phyloP scores from a whole-genome alignment of 1,140 invertebrate genomes.

The Leucophenga varia region DNA sequence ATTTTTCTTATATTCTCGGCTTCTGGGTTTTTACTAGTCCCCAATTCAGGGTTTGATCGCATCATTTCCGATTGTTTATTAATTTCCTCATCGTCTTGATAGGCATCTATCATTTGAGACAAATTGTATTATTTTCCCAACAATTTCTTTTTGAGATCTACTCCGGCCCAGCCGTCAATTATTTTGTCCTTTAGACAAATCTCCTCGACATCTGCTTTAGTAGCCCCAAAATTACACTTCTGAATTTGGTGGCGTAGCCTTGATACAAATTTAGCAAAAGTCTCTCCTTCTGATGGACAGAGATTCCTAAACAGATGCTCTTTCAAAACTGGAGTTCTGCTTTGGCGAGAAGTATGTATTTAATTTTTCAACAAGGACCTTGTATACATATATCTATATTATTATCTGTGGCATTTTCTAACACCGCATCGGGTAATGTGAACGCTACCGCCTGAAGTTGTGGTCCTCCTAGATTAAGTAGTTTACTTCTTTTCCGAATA shows the following conservation, averaged over 20 bases:
- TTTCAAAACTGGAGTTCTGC: slow-evolving; percentile 6
- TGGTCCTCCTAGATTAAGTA: slow-evolving; percentile 4
- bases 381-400: neutral
- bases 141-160: neutral
- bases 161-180: neutral
- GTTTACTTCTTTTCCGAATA: slow-evolving; percentile 3
- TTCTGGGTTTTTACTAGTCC: neutral
- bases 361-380: slow-evolving; percentile 8
- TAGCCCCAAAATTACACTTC: slow-evolving; percentile 1
- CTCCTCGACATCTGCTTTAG: slow-evolving; percentile 10
- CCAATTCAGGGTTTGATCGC: neutral
- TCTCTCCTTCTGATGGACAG: slow-evolving; percentile 3
- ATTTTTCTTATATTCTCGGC: neutral
- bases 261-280: slow-evolving; percentile 5
- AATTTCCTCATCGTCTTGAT: neutral
- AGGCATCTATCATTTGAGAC: neutral
- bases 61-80: neutral
- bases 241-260: slow-evolving; percentile 1
- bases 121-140: neutral
- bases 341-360: slow-evolving; percentile 10
- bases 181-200: slow-evolving; percentile 3
- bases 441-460: slow-evolving; percentile 5
- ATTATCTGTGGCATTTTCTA: neutral
- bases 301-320: slow-evolving; percentile 5
- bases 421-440: slow-evolving; percentile 1